Evolutionary conservation across 2,797 vertebrate genomes (phyloP), one percentile per base, ranked within the genome.

Genomic region (Dryobates pubescens): DNA sequence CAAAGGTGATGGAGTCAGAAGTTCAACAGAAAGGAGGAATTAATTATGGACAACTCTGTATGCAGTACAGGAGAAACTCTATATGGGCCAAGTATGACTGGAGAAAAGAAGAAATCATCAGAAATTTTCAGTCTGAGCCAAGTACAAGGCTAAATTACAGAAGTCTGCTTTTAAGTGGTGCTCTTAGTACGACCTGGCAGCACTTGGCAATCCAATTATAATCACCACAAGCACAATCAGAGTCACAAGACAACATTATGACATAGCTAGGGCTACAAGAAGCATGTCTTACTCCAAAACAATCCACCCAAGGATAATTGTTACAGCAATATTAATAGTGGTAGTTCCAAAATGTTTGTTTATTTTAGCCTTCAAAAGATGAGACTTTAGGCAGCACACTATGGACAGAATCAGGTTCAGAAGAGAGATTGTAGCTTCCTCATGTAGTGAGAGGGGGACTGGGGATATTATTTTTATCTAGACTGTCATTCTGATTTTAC

Each of bases 151-250:
- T 53, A 86, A 88, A 86, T 75, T 58, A 93, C 36, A 92, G 56
- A 92, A 88, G 58, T 51, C 19, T 86, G 18, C 0, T 41, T 81
- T 88, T 88, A 43, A 84, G 86, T 26, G 58, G 72, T 56, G 62
- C 54, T 45, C 7, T 86, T 68, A 49, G 49, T 68, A 38, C 3
- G 3, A 72, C 56, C 77, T 69, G 70, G 63, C 51, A 95, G 86
- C 51, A 84, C 78, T 27, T 93, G 67, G 70, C 63, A 88, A 78
- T 41, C 47, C 59, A 93, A 65, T 81, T 94, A 81, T 34, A 92
- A 88, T 86, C 64, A 94, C 65, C 78, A 88, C 17, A 65, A 95
- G 74, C 53, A 59, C 53, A 76, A 5, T 78, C 47, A 59, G 47
- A 76, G 5, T 78, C 56, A 65, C 27, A 89, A 92, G 41, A 57